These are phyloP conservation scores for Pomacea maculata DNA, from an alignment of 1,140 invertebrate species.

Conservation along the genomic window DNA sequence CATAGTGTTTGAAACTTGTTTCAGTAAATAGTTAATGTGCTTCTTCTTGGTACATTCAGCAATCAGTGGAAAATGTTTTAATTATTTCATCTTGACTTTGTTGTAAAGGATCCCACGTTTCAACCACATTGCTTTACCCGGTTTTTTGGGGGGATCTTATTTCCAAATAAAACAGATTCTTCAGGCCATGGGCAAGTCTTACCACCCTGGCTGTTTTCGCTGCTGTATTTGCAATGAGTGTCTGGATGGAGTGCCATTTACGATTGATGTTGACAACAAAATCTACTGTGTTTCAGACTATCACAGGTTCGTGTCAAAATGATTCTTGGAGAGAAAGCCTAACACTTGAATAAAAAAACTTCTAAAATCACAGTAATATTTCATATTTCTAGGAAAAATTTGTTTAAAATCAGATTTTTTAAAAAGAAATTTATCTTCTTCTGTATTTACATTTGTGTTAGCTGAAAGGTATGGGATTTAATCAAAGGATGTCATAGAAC, in stretches of 20 bases:
- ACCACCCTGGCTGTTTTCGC: slow-evolving; percentile 98
- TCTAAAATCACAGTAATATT: neutral
- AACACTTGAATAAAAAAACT: neutral
- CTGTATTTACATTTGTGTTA: too few relatives aligned
- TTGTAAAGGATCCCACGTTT: too few relatives aligned
- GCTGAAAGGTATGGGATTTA: too few relatives aligned
- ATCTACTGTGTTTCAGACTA: slow-evolving; percentile 99
- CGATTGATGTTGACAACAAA: slow-evolving; percentile 95
- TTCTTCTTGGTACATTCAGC: too few relatives aligned
- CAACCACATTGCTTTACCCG: too few relatives aligned
- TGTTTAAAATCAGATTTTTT: neutral
- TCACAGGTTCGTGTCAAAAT: slow-evolving; percentile 72
- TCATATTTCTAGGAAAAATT: neutral
- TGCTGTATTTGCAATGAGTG: slow-evolving; percentile 98
- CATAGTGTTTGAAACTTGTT: too few relatives aligned
- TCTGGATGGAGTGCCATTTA: slow-evolving; percentile 97
- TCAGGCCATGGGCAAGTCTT: slow-evolving; percentile 99
- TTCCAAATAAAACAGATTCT: slow-evolving; percentile 77
- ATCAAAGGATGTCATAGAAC: too few relatives aligned
- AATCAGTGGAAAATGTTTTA: too few relatives aligned
- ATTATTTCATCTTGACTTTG: too few relatives aligned
- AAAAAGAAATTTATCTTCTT: too few relatives aligned
- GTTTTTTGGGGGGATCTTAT: too few relatives aligned
- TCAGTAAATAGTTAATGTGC: too few relatives aligned
- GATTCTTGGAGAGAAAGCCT: neutral